A percentile compares a stretch with the other conserved stretches of the same genome.
These are phyloP conservation scores for Thyatira batis DNA, from an alignment of 2,888 invertebrate genomes.

Conservation along the genomic window DNA sequence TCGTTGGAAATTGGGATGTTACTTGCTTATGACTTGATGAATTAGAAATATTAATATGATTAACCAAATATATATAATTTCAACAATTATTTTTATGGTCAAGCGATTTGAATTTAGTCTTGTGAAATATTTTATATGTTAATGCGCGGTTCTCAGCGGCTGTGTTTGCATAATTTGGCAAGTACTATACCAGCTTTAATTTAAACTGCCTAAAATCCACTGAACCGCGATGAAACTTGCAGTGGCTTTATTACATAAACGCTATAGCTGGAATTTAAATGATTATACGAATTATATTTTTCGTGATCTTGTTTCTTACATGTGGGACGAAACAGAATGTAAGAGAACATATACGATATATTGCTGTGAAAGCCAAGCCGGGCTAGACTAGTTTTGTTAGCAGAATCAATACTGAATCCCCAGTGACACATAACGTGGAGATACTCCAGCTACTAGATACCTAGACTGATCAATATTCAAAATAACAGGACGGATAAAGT, in stretches of 20 bases:
- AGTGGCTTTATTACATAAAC: neutral
- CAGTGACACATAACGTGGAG: constrained; percentile 3
- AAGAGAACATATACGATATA: neutral
- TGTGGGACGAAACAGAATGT: neutral
- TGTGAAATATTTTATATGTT: neutral
- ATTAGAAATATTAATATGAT: constrained; percentile 50
- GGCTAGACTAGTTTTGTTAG: constrained; percentile 1
- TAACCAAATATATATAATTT: neutral
- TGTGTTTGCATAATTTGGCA: neutral
- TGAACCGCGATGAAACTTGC: neutral
- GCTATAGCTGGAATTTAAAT: neutral
- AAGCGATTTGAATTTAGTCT: neutral
- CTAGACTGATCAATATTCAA: constrained; percentile 19
- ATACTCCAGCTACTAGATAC: constrained; percentile 8
- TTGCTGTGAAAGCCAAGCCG: neutral
- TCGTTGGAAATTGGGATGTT: constrained; percentile 44
- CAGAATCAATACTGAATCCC: neutral
- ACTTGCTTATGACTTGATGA: constrained; percentile 38
- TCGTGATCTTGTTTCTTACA: neutral
- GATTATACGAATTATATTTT: neutral
- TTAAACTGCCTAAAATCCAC: neutral
- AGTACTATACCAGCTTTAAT: neutral
- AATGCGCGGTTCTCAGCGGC: neutral
- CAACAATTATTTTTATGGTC: neutral
- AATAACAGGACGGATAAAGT: constrained; percentile 18